These are phyloP conservation scores for Steinernema khuongi DNA, from an alignment of 1,140 invertebrate genomes.

Conservation along the genomic window DNA sequence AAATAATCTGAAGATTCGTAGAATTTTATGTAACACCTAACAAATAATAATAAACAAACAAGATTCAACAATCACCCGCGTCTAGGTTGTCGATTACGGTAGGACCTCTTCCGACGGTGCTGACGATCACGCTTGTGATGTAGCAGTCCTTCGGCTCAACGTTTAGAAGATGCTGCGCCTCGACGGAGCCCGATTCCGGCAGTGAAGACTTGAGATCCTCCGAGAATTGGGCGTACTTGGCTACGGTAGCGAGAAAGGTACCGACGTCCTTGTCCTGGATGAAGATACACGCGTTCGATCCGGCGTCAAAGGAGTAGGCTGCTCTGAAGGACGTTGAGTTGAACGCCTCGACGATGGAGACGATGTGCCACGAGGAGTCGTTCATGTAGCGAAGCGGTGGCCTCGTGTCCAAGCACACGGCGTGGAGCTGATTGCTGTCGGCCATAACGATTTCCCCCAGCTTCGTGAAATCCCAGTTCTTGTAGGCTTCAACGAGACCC, in stretches of 20 bases:
- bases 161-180: background rate
- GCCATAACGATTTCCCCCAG: slow-evolving; percentile 92
- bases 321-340: slow-evolving; percentile 34
- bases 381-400: slow-evolving; percentile 68
- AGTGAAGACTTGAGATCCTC: background rate
- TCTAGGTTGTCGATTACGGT: background rate
- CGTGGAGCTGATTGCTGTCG: slow-evolving; percentile 97
- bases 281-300: slow-evolving; percentile 56
- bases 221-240: slow-evolving; percentile 15
- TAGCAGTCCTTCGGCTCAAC: background rate
- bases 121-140: slow-evolving; percentile 10
- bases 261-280: slow-evolving; percentile 35
- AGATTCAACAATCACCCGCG: background rate
- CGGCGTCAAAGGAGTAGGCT: slow-evolving; percentile 58
- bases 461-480: slow-evolving; percentile 71
- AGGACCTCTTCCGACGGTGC: slow-evolving; percentile 4
- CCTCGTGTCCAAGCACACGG: slow-evolving; percentile 84
- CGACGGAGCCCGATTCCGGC: background rate
- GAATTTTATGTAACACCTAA: slow-evolving; percentile 2
- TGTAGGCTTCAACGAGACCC: slow-evolving; percentile 68
- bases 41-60: background rate
- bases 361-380: slow-evolving; percentile 43
- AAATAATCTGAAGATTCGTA: background rate
- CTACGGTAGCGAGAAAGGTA: slow-evolving; percentile 20
- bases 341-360: slow-evolving; percentile 46